A percentile compares a stretch with the other conserved stretches of the same genome.
Evolutionary conservation across 2,888 invertebrate genomes (phyloP).

Genomic region (Schizaphis graminum): DNA sequence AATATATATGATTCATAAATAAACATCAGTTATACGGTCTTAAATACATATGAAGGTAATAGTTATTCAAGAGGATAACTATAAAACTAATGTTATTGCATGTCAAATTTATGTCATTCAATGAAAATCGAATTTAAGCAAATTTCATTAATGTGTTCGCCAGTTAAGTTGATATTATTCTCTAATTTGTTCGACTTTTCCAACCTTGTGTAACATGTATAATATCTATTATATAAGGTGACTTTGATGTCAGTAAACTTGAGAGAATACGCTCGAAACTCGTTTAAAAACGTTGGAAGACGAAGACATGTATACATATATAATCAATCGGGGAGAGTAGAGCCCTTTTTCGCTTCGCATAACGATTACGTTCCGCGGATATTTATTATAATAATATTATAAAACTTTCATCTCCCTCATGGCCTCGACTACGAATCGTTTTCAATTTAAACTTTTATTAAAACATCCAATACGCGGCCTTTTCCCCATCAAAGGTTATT

Average conservation of each 20-base stretch:
- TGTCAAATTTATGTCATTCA: conserved; percentile 5
- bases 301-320: conserved; percentile 53
- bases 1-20: background rate
- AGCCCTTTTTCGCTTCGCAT: conserved; percentile 65
- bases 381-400: conserved; percentile 66
- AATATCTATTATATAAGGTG: conserved; percentile 42
- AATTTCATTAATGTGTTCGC: conserved; percentile 56
- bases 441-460: conserved; percentile 66
- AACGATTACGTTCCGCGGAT: conserved; percentile 63
- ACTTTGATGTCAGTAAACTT: conserved; percentile 62
- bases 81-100: conserved; percentile 11
- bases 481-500: conserved; percentile 65
- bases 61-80: background rate
- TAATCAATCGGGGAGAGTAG: conserved; percentile 61
- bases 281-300: conserved; percentile 61
- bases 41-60: background rate
- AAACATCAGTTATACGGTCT: background rate
- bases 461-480: conserved; percentile 64
- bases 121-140: conserved; percentile 53
- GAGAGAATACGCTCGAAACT: conserved; percentile 58
- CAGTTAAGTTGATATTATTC: conserved; percentile 58
- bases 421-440: conserved; percentile 59
- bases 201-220: conserved; percentile 19
- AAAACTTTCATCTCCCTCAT: conserved; percentile 65
- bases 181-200: conserved; percentile 59